phyloP scores from a whole-genome alignment of 2,888 invertebrate genomes.

The Girardia tigrina region DNA sequence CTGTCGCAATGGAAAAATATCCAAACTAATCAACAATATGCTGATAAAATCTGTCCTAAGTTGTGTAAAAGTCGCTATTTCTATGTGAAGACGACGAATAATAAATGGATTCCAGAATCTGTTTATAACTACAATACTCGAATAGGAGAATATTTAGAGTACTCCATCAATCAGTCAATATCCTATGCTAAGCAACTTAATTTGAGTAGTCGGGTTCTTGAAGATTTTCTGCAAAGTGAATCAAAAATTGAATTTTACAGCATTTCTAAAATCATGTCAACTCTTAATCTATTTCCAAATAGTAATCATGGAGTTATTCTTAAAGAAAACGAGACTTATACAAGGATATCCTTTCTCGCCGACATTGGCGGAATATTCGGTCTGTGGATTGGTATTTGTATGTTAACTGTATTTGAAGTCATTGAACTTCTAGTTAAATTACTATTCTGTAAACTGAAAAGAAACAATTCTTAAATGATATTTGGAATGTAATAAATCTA shows the following conservation, averaged over 20 bases:
- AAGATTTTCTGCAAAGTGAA: background rate
- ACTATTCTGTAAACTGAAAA: background rate
- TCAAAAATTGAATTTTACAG: background rate
- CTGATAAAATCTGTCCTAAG: background rate
- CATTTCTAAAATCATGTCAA: background rate
- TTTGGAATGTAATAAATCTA: no score
- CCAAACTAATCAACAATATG: background rate
- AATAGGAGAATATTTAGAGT: background rate
- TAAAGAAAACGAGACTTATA: background rate
- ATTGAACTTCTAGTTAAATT: background rate
- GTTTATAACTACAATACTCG: background rate
- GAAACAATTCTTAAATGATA: no score
- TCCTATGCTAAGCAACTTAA: background rate
- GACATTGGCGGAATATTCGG: slow-evolving; percentile 24
- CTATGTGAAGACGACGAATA: background rate
- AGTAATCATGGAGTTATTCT: background rate
- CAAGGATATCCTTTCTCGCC: background rate
- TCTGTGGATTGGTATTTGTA: slow-evolving; percentile 21
- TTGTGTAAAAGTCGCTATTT: background rate
- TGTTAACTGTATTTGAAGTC: background rate
- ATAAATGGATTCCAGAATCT: background rate
- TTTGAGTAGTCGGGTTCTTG: background rate
- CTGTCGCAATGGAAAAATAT: background rate
- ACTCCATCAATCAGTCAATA: background rate
- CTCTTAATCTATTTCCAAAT: background rate